Conservation (phyloP, 1,140 invertebrate genomes). For the Drosophila subobscura region DNA sequence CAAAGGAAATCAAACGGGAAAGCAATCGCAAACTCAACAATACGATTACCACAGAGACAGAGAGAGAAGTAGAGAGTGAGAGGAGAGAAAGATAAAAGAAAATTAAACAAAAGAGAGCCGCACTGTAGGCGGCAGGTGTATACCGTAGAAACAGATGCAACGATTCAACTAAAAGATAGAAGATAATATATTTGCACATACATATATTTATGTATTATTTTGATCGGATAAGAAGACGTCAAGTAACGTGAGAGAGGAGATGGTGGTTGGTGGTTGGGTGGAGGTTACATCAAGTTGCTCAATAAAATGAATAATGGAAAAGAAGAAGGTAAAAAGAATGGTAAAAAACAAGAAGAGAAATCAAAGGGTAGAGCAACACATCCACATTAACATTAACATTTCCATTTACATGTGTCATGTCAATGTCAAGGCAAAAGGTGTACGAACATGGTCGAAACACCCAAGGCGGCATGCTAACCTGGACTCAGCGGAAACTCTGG, state of each 20-base stretch:
- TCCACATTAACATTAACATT: conserved; percentile 46
- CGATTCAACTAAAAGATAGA: conserved; percentile 41
- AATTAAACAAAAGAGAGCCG: conserved; percentile 24
- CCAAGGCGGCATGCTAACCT: conserved; percentile 79
- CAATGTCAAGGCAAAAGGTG: conserved; percentile 38
- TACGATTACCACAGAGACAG: conserved; percentile 35
- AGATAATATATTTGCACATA: conserved; percentile 10
- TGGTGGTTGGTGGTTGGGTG: conserved; percentile 1
- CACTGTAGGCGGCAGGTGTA: too few species aligned
- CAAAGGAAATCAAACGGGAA: conserved; percentile 33
- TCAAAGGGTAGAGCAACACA: conserved; percentile 49
- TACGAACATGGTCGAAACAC: conserved; percentile 11
- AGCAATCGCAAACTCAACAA: conserved; percentile 24
- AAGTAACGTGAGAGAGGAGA: conserved; percentile 32
- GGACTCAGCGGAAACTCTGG: conserved; percentile 83
- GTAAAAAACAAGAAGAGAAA: conserved; percentile 30
- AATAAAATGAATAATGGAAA: conserved; percentile 33
- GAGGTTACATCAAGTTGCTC: conserved; percentile 58
- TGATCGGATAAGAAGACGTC: conserved; percentile 17
- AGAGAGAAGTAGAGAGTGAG: conserved; percentile 32
- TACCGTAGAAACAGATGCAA: too few species aligned
- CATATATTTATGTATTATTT: background rate
- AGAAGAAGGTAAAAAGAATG: conserved; percentile 13
- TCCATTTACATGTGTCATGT: conserved; percentile 48
- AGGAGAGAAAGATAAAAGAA: conserved; percentile 39